A percentile compares a stretch with the other conserved stretches of the same genome.
phyloP scores from a whole-genome alignment of 2,888 invertebrate genomes.

The Ormyrus labotus region DNA sequence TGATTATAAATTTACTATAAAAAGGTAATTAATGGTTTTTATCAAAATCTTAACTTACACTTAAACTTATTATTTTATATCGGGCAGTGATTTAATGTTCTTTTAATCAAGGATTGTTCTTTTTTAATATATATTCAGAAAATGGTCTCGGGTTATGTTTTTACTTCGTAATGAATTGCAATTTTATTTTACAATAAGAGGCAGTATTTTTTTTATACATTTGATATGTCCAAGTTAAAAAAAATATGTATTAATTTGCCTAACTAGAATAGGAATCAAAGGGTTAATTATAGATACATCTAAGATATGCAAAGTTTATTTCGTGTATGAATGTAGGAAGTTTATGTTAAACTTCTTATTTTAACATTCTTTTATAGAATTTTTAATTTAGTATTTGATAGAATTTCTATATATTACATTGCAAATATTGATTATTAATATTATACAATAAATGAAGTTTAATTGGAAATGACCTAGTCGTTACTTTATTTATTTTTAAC shows the following conservation, averaged over 20 bases:
- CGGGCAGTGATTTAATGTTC: constrained; percentile 8
- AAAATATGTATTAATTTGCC: constrained; percentile 1
- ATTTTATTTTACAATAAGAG: background rate
- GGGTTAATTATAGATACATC: background rate
- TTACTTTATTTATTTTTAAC: no score
- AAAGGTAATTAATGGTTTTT: background rate
- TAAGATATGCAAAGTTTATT: background rate
- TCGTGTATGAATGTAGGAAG: background rate
- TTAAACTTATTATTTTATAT: background rate
- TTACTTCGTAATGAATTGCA: background rate
- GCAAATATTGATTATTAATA: no score
- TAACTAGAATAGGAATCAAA: background rate
- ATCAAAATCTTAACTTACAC: background rate
- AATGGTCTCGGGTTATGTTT: background rate
- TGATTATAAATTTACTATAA: background rate
- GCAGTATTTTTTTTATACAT: background rate
- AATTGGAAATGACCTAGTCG: no score
- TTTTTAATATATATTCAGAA: constrained; percentile 1
- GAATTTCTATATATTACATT: no score
- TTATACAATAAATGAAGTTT: no score
- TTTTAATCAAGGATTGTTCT: background rate
- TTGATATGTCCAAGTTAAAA: constrained; percentile 18
- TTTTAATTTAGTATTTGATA: no score
- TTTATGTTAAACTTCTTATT: no score
- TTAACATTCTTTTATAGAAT: no score